Percentiles rank a stretch among this genome's conserved stretches.
phyloP scores from a whole-genome alignment of 2,888 invertebrate species.

The Blomia tropicalis region DNA sequence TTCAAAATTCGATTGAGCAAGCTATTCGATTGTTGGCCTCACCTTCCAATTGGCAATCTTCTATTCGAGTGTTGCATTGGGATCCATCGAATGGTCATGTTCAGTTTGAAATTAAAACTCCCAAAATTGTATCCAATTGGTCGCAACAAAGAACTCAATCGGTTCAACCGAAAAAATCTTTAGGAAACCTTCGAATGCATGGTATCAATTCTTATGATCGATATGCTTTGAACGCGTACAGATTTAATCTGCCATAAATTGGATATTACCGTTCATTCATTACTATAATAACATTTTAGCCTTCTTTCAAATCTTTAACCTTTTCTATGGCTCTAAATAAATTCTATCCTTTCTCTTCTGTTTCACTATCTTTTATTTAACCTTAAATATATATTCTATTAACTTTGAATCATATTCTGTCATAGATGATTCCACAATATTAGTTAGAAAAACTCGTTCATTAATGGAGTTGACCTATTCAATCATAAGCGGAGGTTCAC shows the following conservation, averaged over 20 bases:
- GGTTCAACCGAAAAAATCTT: not conserved
- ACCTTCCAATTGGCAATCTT: not conserved
- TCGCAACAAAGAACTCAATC: not conserved
- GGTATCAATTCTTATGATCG: not conserved
- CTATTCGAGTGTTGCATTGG: slow-evolving; percentile 17
- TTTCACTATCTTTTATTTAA: not conserved
- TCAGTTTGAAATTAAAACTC: not conserved
- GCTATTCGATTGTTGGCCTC: not conserved
- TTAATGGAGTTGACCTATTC: not conserved
- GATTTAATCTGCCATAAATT: too few relatives aligned
- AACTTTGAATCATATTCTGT: not conserved
- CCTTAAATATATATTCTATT: not conserved
- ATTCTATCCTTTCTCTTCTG: not conserved
- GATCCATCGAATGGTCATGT: slow-evolving; percentile 13
- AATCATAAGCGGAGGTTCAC: not conserved
- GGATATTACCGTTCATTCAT: too few relatives aligned
- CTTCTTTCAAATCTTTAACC: not conserved
- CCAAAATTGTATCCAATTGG: not conserved
- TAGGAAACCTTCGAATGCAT: too few relatives aligned
- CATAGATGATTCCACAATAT: too few relatives aligned
- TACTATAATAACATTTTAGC: too few relatives aligned
- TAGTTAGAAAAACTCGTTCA: too few relatives aligned
- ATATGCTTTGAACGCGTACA: not conserved
- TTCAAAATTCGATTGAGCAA: not conserved
- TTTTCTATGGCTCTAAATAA: not conserved